Evolutionary conservation across 1,140 invertebrate species (phyloP), one percentile per base, ranked within the genome.

Genomic region (Piezodorus guildinii): DNA sequence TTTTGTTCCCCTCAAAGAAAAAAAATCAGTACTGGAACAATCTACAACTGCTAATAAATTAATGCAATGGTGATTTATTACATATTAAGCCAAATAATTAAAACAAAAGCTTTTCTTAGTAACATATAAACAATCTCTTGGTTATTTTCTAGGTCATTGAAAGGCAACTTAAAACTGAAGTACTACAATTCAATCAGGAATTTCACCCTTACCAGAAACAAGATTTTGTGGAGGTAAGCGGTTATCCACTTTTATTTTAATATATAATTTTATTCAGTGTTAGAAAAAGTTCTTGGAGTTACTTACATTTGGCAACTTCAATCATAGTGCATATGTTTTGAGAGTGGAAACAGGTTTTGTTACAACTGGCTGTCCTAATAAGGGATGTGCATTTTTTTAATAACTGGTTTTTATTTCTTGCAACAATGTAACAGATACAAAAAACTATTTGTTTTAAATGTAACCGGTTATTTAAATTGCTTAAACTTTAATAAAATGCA

Each of bases 191-290:
- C 45, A 78, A 77, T 62, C 74, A 77, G 70, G 60, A 68, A 16
- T 77, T 77, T 70, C 72, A 76, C 14, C 67, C 67, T 8, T 76
- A 77, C 66, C 66, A 77, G 25, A 75, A 75, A 64, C 72, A 76
- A 71, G 71, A 76, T 25, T 69, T 78, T 25, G 70, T 70, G 25
- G 72, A 76, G 70, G 76, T 77, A 71, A 72, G 66, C 68, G 23
- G 5, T 14, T 10, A n/a, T 21, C 2, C 4, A 19, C 3, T n/a
- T 6, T 64, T 64, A 51, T 59, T 21, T 63, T 61, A 16, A 63
- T 59, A 62, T 56, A 25, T 23, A 34, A 52, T 25, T n/a, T 44
- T 2, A n/a, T 19, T 0, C 2, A 19, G 49, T 12, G 6, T 4
- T 34, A 4, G 2, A n/a, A n/a, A n/a, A n/a, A 19, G n/a, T 43